Percentiles rank a stretch among this genome's conserved stretches.
These are phyloP conservation scores for Acleris emargana DNA, from an alignment of 2,888 invertebrate species.

Conservation along the genomic window DNA sequence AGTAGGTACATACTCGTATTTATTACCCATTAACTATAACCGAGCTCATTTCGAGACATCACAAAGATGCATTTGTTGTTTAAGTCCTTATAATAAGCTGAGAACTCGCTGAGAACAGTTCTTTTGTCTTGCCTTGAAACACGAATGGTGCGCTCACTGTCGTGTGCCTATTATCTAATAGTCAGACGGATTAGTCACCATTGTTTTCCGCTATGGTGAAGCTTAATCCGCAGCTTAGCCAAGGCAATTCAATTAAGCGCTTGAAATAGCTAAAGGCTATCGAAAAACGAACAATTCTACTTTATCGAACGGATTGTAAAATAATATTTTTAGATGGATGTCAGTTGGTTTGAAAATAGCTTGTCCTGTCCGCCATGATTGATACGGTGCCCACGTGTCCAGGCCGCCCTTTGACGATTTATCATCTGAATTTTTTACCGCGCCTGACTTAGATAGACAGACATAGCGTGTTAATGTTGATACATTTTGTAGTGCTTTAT, in stretches of 20 bases:
- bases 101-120: too few relatives aligned
- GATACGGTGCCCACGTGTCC: slow-evolving; percentile 59
- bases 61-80: too few relatives aligned
- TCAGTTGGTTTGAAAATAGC: slow-evolving; percentile 63
- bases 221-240: slow-evolving; percentile 16
- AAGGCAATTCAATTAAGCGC: slow-evolving; percentile 24
- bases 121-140: too few relatives aligned
- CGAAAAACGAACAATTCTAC: neutral
- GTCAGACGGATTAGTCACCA: slow-evolving; percentile 23
- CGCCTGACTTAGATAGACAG: slow-evolving; percentile 45
- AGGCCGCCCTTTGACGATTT: slow-evolving; percentile 54
- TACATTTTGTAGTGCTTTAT: too few relatives aligned
- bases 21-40: too few relatives aligned
- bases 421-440: slow-evolving; percentile 59
- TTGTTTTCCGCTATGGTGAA: slow-evolving; percentile 20
- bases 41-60: too few relatives aligned
- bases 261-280: slow-evolving; percentile 3
- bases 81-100: too few relatives aligned
- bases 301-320: slow-evolving; percentile 44
- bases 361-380: slow-evolving; percentile 56
- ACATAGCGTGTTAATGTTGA: slow-evolving; percentile 16
- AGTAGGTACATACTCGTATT: too few relatives aligned
- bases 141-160: neutral
- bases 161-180: neutral
- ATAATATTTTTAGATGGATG: slow-evolving; percentile 59